These are phyloP conservation scores for Drosophila carrolli DNA, from an alignment of 1,140 invertebrate genomes.

Conservation along the genomic window DNA sequence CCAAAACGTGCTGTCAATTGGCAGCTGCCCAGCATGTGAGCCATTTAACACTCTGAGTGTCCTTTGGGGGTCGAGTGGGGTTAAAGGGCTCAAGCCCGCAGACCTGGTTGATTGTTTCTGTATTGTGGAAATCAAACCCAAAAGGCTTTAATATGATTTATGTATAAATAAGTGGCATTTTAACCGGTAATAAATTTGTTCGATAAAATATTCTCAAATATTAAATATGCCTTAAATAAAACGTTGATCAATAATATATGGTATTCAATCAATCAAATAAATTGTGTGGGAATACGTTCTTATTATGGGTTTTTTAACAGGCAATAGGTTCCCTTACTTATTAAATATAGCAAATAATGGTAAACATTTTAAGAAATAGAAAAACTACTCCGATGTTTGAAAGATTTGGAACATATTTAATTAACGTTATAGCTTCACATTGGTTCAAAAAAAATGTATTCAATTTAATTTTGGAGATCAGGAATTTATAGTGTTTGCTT, in stretches of 20 bases:
- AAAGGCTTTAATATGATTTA: conserved; percentile 29
- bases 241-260: conserved; percentile 2
- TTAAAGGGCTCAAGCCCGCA: conserved; percentile 15
- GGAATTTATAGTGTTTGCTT: no score
- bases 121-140: conserved; percentile 16
- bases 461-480: no score
- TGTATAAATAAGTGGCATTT: conserved; percentile 20
- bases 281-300: no score
- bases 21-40: conserved; percentile 33
- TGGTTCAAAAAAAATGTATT: no score
- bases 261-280: conserved; percentile 12
- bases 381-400: no score
- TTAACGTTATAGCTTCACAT: background rate
- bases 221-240: conserved; percentile 5
- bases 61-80: conserved; percentile 40
- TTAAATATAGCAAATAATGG: no score
- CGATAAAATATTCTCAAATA: background rate
- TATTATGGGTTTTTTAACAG: background rate
- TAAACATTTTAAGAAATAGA: no score
- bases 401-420: background rate
- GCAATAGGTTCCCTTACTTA: background rate
- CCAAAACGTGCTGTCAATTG: conserved; percentile 33
- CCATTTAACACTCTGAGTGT: conserved; percentile 25
- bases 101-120: conserved; percentile 35
- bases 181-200: conserved; percentile 17